Evolutionary conservation across 2,113 vertebrate species (phyloP).

Genomic region (Plotosus lineatus): DNA sequence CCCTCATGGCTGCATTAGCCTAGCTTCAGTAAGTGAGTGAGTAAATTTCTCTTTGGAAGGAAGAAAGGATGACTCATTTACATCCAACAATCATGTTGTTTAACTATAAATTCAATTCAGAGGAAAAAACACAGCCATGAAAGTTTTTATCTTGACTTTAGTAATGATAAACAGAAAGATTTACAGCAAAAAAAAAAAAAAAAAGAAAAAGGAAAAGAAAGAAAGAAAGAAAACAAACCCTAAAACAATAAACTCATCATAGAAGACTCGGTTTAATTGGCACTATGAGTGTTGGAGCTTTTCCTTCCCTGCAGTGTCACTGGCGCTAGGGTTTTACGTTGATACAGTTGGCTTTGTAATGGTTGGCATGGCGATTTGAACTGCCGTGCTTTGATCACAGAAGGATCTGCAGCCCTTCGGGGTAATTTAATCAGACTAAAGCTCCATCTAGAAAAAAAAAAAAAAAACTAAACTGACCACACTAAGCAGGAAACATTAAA

Average conservation of each 20-base stretch:
- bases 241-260: background rate
- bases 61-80: too few species aligned
- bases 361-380: slow-evolving; percentile 63
- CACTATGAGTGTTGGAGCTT: background rate
- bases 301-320: slow-evolving; percentile 40
- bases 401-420: slow-evolving; percentile 59
- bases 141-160: too few species aligned
- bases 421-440: slow-evolving; percentile 63
- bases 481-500: background rate
- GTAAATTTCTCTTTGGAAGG: too few species aligned
- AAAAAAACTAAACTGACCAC: background rate
- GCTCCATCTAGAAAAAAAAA: background rate
- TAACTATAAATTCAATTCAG: too few species aligned
- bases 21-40: too few species aligned
- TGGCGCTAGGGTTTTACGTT: slow-evolving; percentile 56
- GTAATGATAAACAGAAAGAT: background rate
- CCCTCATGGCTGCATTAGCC: too few species aligned
- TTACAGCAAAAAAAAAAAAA: background rate
- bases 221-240: background rate
- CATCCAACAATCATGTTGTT: too few species aligned
- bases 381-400: slow-evolving; percentile 65
- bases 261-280: slow-evolving; percentile 27
- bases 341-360: slow-evolving; percentile 43
- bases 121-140: too few species aligned
- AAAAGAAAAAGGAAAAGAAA: background rate